These are phyloP conservation scores for Octodonta nipae DNA, from an alignment of 2,888 invertebrate genomes.

Conservation along the genomic window DNA sequence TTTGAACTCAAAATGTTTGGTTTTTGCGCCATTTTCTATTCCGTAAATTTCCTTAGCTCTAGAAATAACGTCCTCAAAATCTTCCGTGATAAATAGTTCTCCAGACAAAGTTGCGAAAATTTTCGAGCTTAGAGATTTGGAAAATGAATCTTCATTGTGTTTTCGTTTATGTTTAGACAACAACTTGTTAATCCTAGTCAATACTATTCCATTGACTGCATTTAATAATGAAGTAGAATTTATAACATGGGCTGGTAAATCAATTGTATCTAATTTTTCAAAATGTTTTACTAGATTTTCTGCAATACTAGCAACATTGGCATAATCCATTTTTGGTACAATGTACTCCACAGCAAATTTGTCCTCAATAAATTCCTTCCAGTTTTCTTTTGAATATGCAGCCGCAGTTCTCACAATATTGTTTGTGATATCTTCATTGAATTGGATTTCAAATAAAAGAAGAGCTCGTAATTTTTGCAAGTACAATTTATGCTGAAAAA, in stretches of 20 bases:
- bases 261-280: too few species aligned
- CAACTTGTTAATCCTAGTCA: slow-evolving; percentile 25
- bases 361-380: slow-evolving; percentile 25
- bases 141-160: slow-evolving; percentile 13
- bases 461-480: slow-evolving; percentile 29
- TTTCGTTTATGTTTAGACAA: slow-evolving; percentile 25
- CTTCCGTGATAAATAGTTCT: not conserved
- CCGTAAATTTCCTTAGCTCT: not conserved
- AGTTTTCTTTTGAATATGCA: slow-evolving; percentile 21
- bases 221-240: slow-evolving; percentile 17
- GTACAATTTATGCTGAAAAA: slow-evolving; percentile 29
- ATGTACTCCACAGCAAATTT: slow-evolving; percentile 23
- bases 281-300: too few species aligned
- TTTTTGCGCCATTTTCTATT: not conserved
- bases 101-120: slow-evolving; percentile 14
- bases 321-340: too few species aligned
- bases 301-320: too few species aligned
- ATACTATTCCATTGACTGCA: slow-evolving; percentile 17
- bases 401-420: slow-evolving; percentile 21
- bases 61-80: slow-evolving; percentile 5
- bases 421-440: slow-evolving; percentile 21
- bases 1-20: slow-evolving; percentile 3
- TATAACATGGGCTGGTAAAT: slow-evolving; percentile 13
- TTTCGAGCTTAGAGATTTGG: slow-evolving; percentile 16
- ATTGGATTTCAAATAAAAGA: slow-evolving; percentile 24